Evolutionary conservation across 2,113 vertebrate genomes (phyloP), one percentile per base, ranked within the genome.

Genomic region (Microcebus tavaratra): DNA sequence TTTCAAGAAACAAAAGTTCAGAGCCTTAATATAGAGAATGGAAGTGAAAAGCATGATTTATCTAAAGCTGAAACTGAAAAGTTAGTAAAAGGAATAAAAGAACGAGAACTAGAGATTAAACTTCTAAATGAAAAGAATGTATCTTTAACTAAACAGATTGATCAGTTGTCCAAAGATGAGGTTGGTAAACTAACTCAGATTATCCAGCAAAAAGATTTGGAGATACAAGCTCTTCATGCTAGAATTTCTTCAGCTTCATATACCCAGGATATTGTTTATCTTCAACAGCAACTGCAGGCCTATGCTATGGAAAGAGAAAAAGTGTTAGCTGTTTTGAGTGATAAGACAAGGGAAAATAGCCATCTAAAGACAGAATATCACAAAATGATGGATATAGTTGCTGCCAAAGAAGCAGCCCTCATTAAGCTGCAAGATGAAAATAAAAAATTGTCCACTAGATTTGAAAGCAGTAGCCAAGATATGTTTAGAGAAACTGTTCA

Each of bases 401-500:
- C 99, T 1, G 99, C 99, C 92, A 99, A 99, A 98, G 99, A 99
- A 98, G 99, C 99, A 1, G 99, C 99, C 14, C 98, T 99, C 65
- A 87, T 98, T 23, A 99, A 99, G 94, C 97, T 99, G 9, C 99
- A 99, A 94, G 99, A 99, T 82, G 99, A 99, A 97, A 99, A 99
- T 97, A 99, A 99, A 57, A 99, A 98, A 29, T 97, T 99, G 78
- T 99, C 98, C 17, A 98, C 91, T 25, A 98, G 98, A 95, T 98
- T 98, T 67, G 99, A 99, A 94, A 99, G 98, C 0, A 99, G 99
- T 57, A 99, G 99, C 97, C 99, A 99, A 27, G 99, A 99, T 25
- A 99, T 99, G 99, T 99, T 99, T 97, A 99, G 99, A 97, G 99
- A 99, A 98, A 99, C 99, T 65, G 99, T 99, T 97, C 99, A 99